These are phyloP conservation scores for Ridgeia piscesae DNA, from an alignment of 1,140 invertebrate species.

Conservation along the genomic window DNA sequence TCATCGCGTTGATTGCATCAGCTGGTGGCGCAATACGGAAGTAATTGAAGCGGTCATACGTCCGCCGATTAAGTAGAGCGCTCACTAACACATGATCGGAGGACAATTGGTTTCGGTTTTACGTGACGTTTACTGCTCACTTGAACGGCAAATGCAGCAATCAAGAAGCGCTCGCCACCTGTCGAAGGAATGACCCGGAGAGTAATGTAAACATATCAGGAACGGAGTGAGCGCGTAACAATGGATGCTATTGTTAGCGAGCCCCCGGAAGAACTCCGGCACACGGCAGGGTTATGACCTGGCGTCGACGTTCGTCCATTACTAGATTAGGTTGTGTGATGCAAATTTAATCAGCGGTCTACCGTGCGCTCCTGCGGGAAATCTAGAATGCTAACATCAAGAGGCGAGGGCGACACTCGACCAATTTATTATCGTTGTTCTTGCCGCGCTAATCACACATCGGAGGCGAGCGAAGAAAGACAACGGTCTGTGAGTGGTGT, in stretches of 20 bases:
- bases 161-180: background rate
- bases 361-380: background rate
- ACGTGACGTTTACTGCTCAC: background rate
- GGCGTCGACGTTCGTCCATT: background rate
- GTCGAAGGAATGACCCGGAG: background rate
- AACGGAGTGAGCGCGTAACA: background rate
- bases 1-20: background rate
- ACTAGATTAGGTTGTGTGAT: background rate
- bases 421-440: background rate
- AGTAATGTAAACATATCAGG: background rate
- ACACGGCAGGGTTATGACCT: background rate
- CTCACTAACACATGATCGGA: background rate
- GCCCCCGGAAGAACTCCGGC: background rate
- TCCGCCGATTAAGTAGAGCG: background rate
- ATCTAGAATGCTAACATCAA: background rate
- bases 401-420: background rate
- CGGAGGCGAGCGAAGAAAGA: background rate
- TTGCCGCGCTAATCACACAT: background rate
- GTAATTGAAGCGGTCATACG: background rate
- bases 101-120: background rate
- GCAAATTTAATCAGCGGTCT: constrained; percentile 5
- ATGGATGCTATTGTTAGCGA: background rate
- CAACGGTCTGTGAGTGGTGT: background rate
- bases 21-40: background rate
- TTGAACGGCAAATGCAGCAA: background rate